These are phyloP conservation scores for Colletes collaris DNA, from an alignment of 2,888 invertebrate genomes.

Conservation along the genomic window DNA sequence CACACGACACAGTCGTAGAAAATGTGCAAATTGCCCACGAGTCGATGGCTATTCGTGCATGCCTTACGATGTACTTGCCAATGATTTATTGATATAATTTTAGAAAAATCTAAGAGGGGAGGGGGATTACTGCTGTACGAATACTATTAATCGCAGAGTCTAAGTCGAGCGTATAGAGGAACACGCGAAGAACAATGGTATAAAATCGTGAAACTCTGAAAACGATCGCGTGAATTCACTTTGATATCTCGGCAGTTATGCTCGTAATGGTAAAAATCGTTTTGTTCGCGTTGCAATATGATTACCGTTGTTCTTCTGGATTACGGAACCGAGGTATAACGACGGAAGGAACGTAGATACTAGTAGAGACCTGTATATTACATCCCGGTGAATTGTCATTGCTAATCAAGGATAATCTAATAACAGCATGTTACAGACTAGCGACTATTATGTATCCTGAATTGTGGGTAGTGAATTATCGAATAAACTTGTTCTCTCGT, in stretches of 20 bases:
- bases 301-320: constrained; percentile 60
- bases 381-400: constrained; percentile 74
- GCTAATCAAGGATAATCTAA: constrained; percentile 79
- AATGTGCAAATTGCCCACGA: constrained; percentile 19
- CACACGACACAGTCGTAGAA: background rate
- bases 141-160: constrained; percentile 21
- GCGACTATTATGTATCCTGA: constrained; percentile 76
- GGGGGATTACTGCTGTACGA: background rate
- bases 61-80: constrained; percentile 46
- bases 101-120: constrained; percentile 3
- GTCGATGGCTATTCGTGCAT: constrained; percentile 48
- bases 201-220: constrained; percentile 8
- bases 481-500: constrained; percentile 81
- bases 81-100: background rate
- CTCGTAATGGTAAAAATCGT: constrained; percentile 39
- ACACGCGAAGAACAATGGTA: constrained; percentile 5
- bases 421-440: constrained; percentile 74
- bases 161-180: background rate
- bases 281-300: constrained; percentile 41
- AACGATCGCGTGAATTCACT: constrained; percentile 47
- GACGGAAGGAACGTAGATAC: constrained; percentile 72
- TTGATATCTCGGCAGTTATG: constrained; percentile 35
- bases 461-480: constrained; percentile 78
- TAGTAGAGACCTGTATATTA: constrained; percentile 79
- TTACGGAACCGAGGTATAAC: constrained; percentile 66